Base-by-base conservation (phyloP, 2,113 vertebrate genomes). In the Cricetomys ansorgei region DNA sequence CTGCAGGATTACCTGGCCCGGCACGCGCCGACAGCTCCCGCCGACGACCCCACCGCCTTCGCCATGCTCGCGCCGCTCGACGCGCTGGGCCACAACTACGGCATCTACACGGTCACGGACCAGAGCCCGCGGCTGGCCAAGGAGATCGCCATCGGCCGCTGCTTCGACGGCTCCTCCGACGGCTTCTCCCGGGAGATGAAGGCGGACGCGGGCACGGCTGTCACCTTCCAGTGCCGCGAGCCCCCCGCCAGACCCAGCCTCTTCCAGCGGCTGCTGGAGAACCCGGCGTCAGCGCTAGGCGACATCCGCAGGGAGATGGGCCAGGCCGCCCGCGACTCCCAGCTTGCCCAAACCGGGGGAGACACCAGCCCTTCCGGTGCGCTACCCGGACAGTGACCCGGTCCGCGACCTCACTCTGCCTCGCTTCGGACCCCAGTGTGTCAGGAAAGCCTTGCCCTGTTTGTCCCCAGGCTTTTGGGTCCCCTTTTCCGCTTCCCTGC, bases 11-110 rank as follows among this genome's bases (percentile, higher is more conserved):
- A 99, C 96, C 98, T 99, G 62, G 98, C 87, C 73, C 99, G 99
- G 45, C 99, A 99, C 94, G 99, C 99, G 0, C 99, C 99, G 0
- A 64, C 98, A 0, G 96, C 96, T 0, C 96, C 98, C 2, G 96
- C 98, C 64, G 99, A 99, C 0, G 99, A 99, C 86, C 99, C 98
- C 0, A 96, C 98, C 0, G 97, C 98, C 45, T 99, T 99, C 97
- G 97, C 98, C 97, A 99, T 99, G 99, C 96, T 99, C 94, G 99
- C 99, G 0, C 99, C 99, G 0, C 98, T 99, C 0, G 99, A 99
- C 97, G 99, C 99, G 0, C 96, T 99, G 69, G 99, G 99, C n/a
- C 99, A 99, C 98, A 99, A 99, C 98, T 99, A 99, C 0, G 99
- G 99, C 59, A 99, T 99, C 98, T 99, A 99, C 97, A 99, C 99